A percentile compares a stretch with the other conserved stretches of the same genome.
Evolutionary conservation across 2,113 vertebrate species (phyloP).

Genomic region (Pleuronectes platessa): DNA sequence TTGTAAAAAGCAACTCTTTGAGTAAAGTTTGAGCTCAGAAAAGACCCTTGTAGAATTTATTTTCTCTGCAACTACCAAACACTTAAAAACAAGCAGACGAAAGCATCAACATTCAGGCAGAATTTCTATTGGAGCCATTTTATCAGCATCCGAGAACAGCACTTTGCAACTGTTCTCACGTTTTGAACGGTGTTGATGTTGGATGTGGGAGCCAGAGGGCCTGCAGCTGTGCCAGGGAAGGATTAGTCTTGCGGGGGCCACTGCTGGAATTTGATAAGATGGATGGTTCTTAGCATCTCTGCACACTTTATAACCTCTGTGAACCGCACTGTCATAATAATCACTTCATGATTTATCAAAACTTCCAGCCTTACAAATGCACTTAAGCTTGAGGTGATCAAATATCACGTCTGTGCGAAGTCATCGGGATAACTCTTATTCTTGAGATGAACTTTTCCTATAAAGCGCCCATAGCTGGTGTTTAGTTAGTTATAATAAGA

Average conservation of each 20-base stretch:
- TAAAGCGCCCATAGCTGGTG: too few relatives aligned
- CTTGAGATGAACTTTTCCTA: too few relatives aligned
- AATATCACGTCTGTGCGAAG: too few relatives aligned
- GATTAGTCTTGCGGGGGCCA: constrained; percentile 5
- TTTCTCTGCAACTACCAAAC: constrained; percentile 1
- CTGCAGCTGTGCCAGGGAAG: constrained; percentile 30
- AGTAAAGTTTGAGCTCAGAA: constrained; percentile 61
- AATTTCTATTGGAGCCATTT: background rate
- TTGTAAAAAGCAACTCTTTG: constrained; percentile 58
- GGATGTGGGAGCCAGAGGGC: constrained; percentile 17
- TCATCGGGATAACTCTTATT: too few relatives aligned
- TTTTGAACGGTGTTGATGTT: background rate
- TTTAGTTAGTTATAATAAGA: too few relatives aligned
- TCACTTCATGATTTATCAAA: background rate
- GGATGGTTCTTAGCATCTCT: background rate
- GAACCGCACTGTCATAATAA: background rate
- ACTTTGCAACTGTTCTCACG: background rate
- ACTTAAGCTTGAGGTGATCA: background rate
- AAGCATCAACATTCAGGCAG: background rate
- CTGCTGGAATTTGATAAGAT: constrained; percentile 27
- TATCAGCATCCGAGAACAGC: background rate
- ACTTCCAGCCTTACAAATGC: background rate
- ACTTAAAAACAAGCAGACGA: background rate
- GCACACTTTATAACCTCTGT: background rate
- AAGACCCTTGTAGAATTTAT: constrained; percentile 4